Conservation (phyloP, 2,113 vertebrate genomes). For the Microtus oregoni region DNA sequence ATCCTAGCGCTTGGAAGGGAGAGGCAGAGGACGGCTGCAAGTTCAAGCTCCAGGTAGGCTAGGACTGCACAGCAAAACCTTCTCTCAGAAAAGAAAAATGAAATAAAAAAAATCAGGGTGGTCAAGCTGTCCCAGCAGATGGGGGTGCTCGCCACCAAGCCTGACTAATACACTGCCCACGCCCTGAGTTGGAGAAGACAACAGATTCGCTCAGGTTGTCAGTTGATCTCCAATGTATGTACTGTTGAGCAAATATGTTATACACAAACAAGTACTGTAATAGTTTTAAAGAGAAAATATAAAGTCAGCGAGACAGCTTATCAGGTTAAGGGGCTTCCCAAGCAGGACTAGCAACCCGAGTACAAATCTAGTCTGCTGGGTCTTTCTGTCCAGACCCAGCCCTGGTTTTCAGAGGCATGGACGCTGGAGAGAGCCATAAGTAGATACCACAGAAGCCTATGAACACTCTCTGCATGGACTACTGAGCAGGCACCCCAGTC, state of each 20-base stretch:
- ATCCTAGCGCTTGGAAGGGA: background rate
- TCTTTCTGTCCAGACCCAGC: background rate
- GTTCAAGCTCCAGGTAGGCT: background rate
- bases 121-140: too few relatives aligned
- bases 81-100: background rate
- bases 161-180: background rate
- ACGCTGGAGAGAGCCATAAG: background rate
- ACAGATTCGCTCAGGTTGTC: background rate
- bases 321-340: background rate
- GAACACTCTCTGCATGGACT: fast-evolving
- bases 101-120: background rate
- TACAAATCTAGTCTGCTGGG: too few relatives aligned
- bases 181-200: too few relatives aligned
- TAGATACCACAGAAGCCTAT: background rate
- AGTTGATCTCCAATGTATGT: background rate
- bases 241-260: background rate
- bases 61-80: background rate
- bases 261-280: background rate
- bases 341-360: background rate
- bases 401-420: background rate
- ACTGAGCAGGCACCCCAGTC: background rate
- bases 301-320: background rate
- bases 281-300: background rate
- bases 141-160: background rate
- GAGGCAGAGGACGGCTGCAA: background rate